Conservation (phyloP, 2,797 vertebrate genomes). For the Crypturellus tataupa region DNA sequence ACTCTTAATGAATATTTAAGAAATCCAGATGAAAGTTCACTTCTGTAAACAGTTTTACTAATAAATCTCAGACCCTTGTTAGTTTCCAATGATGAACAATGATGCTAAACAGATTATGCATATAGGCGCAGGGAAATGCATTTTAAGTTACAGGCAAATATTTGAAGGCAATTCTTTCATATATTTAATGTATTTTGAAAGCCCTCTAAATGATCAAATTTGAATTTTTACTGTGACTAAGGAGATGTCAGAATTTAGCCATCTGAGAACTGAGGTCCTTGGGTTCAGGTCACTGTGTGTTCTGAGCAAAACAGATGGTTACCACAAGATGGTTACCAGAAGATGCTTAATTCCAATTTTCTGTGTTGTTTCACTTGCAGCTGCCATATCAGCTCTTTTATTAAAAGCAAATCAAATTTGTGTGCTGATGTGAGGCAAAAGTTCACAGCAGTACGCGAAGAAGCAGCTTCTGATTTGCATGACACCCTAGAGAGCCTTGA, state of each 20-base stretch:
- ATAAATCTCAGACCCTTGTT: neutral
- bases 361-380: conserved; percentile 48
- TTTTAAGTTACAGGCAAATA: neutral
- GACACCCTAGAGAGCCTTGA: conserved; percentile 76
- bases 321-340: neutral
- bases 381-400: conserved; percentile 31
- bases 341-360: neutral
- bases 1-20: neutral
- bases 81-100: neutral
- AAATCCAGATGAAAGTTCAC: neutral
- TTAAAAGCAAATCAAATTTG: conserved; percentile 66
- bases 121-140: neutral
- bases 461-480: conserved; percentile 70
- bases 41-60: neutral
- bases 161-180: neutral
- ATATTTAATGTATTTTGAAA: neutral
- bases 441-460: conserved; percentile 75
- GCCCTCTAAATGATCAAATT: neutral
- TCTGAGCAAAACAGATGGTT: neutral
- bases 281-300: neutral
- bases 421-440: conserved; percentile 67
- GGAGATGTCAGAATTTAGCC: neutral
- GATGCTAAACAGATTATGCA: neutral
- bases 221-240: neutral
- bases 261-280: neutral